These are phyloP conservation scores for Salpingus planirostris DNA, from an alignment of 2,888 invertebrate species.

Conservation along the genomic window DNA sequence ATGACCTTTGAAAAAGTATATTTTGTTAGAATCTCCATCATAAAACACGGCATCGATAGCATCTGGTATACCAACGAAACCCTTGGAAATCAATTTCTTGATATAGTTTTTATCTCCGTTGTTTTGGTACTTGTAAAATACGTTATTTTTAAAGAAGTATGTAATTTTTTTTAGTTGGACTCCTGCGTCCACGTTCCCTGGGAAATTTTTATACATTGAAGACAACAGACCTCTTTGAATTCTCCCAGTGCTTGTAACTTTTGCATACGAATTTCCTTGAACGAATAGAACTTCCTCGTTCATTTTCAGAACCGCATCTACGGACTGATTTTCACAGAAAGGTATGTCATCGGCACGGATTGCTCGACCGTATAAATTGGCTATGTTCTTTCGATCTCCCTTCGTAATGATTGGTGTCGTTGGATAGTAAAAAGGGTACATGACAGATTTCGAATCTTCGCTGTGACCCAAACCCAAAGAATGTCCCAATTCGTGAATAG, in stretches of 20 bases:
- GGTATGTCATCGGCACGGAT: not conserved
- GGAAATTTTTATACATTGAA: not conserved
- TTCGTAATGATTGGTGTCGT: slow-evolving; percentile 1
- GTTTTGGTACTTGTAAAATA: not conserved
- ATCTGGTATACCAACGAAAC: slow-evolving; percentile 8
- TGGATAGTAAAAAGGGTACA: slow-evolving; percentile 4
- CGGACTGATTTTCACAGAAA: not conserved
- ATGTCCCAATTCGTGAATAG: slow-evolving; percentile 23
- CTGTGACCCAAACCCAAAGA: slow-evolving; percentile 11
- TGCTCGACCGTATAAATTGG: slow-evolving; percentile 1
- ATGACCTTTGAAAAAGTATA: slow-evolving; percentile 15
- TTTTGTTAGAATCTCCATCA: slow-evolving; percentile 3
- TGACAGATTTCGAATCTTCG: not conserved
- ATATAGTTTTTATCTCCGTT: not conserved
- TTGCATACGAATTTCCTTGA: slow-evolving; percentile 4
- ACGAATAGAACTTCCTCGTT: too few relatives aligned
- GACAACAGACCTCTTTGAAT: slow-evolving; percentile 4
- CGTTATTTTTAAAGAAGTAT: slow-evolving; percentile 10
- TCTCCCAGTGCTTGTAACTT: slow-evolving; percentile 4
- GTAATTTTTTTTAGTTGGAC: not conserved
- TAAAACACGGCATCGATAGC: slow-evolving; percentile 12
- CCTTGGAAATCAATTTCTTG: slow-evolving; percentile 3
- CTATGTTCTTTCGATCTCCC: not conserved
- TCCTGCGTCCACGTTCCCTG: slow-evolving; percentile 4
- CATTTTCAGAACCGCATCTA: slow-evolving; percentile 2